These are phyloP conservation scores for Lacanobia wlatinum DNA, from an alignment of 2,888 invertebrate genomes.

Conservation along the genomic window DNA sequence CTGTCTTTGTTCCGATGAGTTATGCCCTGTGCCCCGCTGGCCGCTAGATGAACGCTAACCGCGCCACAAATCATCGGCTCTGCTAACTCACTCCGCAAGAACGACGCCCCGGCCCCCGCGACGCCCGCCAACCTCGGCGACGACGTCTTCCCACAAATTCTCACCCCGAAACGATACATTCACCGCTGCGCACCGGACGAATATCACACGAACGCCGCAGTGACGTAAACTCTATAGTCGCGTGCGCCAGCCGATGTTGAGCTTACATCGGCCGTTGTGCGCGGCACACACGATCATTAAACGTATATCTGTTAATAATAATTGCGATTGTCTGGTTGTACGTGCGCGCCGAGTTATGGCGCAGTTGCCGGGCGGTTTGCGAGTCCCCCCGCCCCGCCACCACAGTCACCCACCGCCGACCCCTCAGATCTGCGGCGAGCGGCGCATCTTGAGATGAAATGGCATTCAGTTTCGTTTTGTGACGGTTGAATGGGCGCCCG, in stretches of 20 bases:
- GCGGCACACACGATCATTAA: conserved; percentile 86
- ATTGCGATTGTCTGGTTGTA: conserved; percentile 89
- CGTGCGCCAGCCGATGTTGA: conserved; percentile 71
- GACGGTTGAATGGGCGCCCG: conserved; percentile 83
- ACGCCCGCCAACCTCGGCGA: conserved; percentile 62
- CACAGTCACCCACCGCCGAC: conserved; percentile 71
- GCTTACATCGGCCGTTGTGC: conserved; percentile 74
- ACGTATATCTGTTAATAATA: conserved; percentile 89
- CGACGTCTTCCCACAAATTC: conserved; percentile 80
- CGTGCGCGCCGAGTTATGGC: conserved; percentile 87
- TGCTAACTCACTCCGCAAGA: conserved; percentile 82
- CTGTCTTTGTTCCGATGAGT: conserved; percentile 82
- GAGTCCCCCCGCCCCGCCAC: conserved; percentile 60
- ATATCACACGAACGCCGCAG: conserved; percentile 76
- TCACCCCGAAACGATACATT: conserved; percentile 78
- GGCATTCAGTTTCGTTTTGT: conserved; percentile 84
- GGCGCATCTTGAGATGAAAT: conserved; percentile 85
- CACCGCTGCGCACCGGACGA: conserved; percentile 71
- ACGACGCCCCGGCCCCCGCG: conserved; percentile 67
- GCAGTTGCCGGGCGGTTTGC: conserved; percentile 83
- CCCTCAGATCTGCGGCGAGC: conserved; percentile 76
- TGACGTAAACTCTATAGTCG: conserved; percentile 79
- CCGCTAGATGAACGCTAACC: conserved; percentile 84
- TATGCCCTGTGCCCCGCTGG: conserved; percentile 76
- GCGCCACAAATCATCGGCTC: conserved; percentile 85